These are phyloP conservation scores for Serilophus lunatus DNA, from an alignment of 2,113 vertebrate genomes.

Conservation along the genomic window DNA sequence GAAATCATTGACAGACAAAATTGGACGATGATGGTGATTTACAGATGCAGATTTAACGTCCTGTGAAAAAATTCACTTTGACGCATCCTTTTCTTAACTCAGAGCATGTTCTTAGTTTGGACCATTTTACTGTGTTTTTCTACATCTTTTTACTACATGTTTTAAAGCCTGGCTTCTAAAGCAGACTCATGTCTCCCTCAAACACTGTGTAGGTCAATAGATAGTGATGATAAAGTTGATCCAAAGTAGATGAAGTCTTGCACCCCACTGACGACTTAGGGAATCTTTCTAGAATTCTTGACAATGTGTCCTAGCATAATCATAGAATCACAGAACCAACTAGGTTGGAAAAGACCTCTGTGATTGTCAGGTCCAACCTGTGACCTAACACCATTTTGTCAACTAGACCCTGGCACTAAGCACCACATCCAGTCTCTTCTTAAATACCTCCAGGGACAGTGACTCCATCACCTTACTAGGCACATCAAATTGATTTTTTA, in stretches of 20 bases:
- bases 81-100: neutral
- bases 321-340: no score
- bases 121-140: neutral
- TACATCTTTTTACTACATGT: neutral
- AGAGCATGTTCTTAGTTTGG: neutral
- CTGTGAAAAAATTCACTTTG: neutral
- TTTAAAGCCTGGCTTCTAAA: neutral
- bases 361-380: no score
- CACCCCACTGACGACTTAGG: rapidly evolving
- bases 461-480: no score
- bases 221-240: neutral
- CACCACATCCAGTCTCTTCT: no score
- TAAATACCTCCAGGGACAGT: no score
- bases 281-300: neutral
- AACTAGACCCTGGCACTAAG: no score
- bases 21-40: neutral
- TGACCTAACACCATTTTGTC: no score
- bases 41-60: neutral
- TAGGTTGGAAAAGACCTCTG: no score
- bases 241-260: neutral
- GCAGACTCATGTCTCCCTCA: neutral
- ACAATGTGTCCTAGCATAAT: neutral
- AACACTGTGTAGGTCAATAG: neutral
- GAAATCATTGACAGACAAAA: neutral
- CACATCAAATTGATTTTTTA: neutral